Evolutionary conservation across 1,140 invertebrate genomes (phyloP).

Genomic region (Hestina assimilis): DNA sequence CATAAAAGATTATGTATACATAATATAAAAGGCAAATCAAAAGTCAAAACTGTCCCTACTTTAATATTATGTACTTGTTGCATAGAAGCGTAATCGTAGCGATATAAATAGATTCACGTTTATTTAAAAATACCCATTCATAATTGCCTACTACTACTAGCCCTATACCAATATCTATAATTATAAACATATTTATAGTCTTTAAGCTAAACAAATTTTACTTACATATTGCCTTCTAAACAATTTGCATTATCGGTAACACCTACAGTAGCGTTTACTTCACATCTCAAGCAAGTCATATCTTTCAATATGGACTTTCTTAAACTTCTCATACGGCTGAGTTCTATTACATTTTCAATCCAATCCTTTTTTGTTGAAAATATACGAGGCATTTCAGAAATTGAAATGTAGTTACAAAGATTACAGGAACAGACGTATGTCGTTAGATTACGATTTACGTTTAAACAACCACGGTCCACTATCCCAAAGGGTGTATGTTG

Average conservation of each 20-base stretch:
- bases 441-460: conserved; percentile 32
- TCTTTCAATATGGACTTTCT: conserved; percentile 53
- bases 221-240: conserved; percentile 54
- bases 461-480: conserved; percentile 56
- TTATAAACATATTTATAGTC: not conserved
- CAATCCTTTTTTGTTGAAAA: conserved; percentile 52
- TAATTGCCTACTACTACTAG: too few relatives aligned
- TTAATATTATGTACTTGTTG: too few relatives aligned
- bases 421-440: conserved; percentile 6
- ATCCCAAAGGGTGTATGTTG: conserved; percentile 61
- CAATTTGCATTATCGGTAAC: conserved; percentile 43
- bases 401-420: conserved; percentile 9
- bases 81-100: too few relatives aligned
- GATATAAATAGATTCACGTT: too few relatives aligned
- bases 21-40: too few relatives aligned
- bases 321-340: conserved; percentile 46
- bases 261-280: conserved; percentile 43
- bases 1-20: too few relatives aligned
- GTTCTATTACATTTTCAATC: conserved; percentile 55
- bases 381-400: conserved; percentile 50
- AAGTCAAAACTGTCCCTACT: too few relatives aligned
- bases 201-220: conserved; percentile 25
- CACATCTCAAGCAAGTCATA: conserved; percentile 58
- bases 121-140: too few relatives aligned
- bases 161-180: not conserved